These are phyloP conservation scores for Xestia xanthographa DNA, from an alignment of 2,888 invertebrate genomes.

Conservation along the genomic window DNA sequence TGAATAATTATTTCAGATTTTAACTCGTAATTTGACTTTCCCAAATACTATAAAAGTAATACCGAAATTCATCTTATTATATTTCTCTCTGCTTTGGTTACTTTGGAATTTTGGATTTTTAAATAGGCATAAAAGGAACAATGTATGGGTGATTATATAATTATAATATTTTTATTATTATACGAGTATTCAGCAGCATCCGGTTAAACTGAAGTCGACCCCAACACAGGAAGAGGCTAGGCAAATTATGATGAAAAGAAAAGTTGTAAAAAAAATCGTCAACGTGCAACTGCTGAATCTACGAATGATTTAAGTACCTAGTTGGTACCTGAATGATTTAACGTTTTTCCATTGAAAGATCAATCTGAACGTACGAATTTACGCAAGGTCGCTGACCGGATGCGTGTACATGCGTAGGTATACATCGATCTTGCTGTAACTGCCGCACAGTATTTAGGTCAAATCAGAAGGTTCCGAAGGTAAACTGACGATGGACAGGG, in stretches of 20 bases:
- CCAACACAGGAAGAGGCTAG: background rate
- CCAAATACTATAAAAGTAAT: background rate
- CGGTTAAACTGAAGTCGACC: background rate
- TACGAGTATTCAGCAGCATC: background rate
- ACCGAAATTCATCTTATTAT: no score
- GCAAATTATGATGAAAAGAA: background rate
- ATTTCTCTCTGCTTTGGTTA: no score
- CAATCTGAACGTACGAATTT: background rate
- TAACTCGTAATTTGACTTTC: background rate
- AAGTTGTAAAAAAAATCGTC: background rate
- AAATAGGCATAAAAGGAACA: no score
- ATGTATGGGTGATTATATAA: no score
- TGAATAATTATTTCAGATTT: background rate
- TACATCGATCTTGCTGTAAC: slow-evolving; percentile 1
- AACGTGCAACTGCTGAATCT: background rate
- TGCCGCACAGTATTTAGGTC: background rate
- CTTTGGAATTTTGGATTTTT: no score
- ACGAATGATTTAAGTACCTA: background rate
- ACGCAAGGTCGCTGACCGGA: background rate
- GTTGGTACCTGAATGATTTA: background rate
- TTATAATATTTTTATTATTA: no score
- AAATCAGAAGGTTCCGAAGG: background rate
- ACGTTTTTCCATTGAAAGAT: background rate
- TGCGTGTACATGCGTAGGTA: background rate
- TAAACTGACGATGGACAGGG: background rate